Base-by-base conservation (phyloP, 2,888 invertebrate genomes). In the Tortrix viridana region DNA sequence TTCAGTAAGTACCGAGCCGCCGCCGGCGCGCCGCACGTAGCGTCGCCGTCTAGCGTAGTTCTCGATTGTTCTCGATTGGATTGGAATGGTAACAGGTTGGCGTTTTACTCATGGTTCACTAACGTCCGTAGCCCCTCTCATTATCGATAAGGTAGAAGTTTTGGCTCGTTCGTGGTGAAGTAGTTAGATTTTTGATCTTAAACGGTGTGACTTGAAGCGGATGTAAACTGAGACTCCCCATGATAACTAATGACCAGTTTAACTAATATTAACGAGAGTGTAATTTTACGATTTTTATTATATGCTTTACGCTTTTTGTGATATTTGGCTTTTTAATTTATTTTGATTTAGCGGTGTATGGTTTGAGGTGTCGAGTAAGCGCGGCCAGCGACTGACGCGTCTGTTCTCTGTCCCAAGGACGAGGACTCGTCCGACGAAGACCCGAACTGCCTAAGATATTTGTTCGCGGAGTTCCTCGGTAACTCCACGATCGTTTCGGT, bases 1-100 rank as follows among this genome's bases (percentile, higher is more conserved):
- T 96, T 96, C 95, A 96, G 97, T 97, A 96, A 97, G 97, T 97
- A 94, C 70, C 79, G 69, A 68, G 74, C 70, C 79, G 71, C 43
- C 16, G 43, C 18, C n/a, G 16, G 6, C n/a, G 49, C 32, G 49
- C 26, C n/a, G 62, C 54, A 55, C 60, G 53, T 67, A 80, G 82
- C 76, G 76, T 80, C 82, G 20, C 46, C 68, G 73, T 75, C 75
- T 87, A 86, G 81, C 74, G 81, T 88, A 88, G 87, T 77, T 69
- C 56, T 77, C 77, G 70, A 73, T 75, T 43, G 77, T 70, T 76
- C 76, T 81, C 77, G 74, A 69, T 75, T 72, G 74, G 71, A 80
- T 81, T 85, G 83, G 89, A 89, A 89, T 89, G 89, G 84, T 89
- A 88, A 80, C 80, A 80, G 80, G 83, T 87, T 88, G 86, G 81